phyloP scores from a whole-genome alignment of 2,113 vertebrate species.

The Stigmatopora nigra region DNA sequence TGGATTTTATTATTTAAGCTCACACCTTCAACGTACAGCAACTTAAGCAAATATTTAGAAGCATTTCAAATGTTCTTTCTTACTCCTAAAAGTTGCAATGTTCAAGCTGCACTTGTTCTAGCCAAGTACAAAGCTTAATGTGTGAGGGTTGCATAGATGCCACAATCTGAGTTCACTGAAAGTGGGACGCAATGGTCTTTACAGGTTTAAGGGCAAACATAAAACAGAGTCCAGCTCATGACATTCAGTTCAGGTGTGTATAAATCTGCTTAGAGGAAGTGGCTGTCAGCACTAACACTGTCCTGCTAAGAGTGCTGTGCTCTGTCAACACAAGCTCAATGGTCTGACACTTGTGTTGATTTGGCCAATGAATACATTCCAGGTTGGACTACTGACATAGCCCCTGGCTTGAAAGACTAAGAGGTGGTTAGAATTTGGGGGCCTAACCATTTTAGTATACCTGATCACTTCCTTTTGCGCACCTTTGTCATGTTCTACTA shows the following conservation, averaged over 20 bases:
- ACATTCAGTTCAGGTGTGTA: slow-evolving; percentile 40
- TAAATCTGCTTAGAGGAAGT: slow-evolving; percentile 56
- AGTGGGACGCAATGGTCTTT: slow-evolving; percentile 9
- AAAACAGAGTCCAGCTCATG: slow-evolving; percentile 23
- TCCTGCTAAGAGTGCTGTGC: slow-evolving; percentile 35
- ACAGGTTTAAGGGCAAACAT: slow-evolving; percentile 12
- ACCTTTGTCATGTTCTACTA: not conserved
- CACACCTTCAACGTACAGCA: not conserved
- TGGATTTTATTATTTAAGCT: not conserved
- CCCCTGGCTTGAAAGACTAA: slow-evolving; percentile 23
- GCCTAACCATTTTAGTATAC: not conserved
- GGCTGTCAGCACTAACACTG: slow-evolving; percentile 57
- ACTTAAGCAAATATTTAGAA: not conserved
- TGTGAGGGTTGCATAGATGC: slow-evolving; percentile 3
- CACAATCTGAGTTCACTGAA: slow-evolving; percentile 6
- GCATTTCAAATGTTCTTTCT: slow-evolving; percentile 14
- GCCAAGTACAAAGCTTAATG: not conserved
- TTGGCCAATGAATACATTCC: slow-evolving; percentile 50
- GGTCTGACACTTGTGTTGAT: slow-evolving; percentile 55
- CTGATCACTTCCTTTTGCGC: not conserved
- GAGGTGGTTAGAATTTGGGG: slow-evolving; percentile 11
- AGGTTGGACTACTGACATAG: slow-evolving; percentile 33
- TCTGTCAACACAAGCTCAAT: slow-evolving; percentile 61
- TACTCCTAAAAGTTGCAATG: not conserved
- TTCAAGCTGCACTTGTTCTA: not conserved